Base-by-base conservation (phyloP, 1,140 invertebrate genomes). In the Schlechtendalia chinensis region DNA sequence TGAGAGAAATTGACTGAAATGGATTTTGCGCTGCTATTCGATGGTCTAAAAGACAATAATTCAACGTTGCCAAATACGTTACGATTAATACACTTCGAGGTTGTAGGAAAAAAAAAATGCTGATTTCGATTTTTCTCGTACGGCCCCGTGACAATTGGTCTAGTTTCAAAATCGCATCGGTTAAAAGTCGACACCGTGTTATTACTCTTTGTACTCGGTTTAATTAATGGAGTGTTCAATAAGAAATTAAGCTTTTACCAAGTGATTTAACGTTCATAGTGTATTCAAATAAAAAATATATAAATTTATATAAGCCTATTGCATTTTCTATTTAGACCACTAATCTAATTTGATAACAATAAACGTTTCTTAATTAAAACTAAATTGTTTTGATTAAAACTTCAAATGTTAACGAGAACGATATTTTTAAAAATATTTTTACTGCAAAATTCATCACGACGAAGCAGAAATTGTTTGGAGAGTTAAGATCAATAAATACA, bases 1-100 rank as follows among this genome's bases (percentile, higher is more conserved):
- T 61, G 54, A 58, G 22, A 24, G 74, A 59, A 77, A 61, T 77
- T 61, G 74, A 61, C 56, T 14, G 56, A 56, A 77, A 77, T 61
- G 56, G 74, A 17, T 32, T 74, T 74, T 22, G 24, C n/a, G 56
- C 22, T 61, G 19, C n/a, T 17, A 75, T 19, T 45, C 56, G 74
- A 59, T 61, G n/a, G 39, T 77, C 56, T 53, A 77, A 24, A 77
- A 77, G 29, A 77, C 74, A 77, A 77, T 77, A 77, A 77, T 77
- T 77, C 39, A 77, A 59, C 58, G 32, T 45, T 59, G 39, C 74
- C 39, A 77, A 77, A 77, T 77, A 39, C 22, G 54, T 45, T 45
- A 45, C 74, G 74, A 77, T 77, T 77, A 77, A 77, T 77, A 77
- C 56, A 77, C 74, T 77, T 77, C 74, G 74, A 53, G 61, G 56